These are phyloP conservation scores for Eueides isabella DNA, from an alignment of 1,140 invertebrate genomes.

Conservation along the genomic window DNA sequence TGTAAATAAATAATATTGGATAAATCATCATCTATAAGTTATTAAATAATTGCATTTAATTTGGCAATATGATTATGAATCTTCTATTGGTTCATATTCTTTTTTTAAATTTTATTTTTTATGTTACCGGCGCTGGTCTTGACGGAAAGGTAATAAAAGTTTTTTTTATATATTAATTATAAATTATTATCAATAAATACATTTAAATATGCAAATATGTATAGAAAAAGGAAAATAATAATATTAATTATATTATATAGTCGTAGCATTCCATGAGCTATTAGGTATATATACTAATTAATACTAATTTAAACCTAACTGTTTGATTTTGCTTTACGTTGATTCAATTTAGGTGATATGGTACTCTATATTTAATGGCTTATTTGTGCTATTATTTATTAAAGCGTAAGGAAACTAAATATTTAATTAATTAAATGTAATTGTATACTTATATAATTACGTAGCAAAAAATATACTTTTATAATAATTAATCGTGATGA, in stretches of 20 bases:
- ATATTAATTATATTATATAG: slow-evolving; percentile 14
- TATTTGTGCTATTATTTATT: background rate
- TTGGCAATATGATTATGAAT: slow-evolving; percentile 70
- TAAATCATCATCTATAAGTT: slow-evolving; percentile 22
- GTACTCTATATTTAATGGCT: slow-evolving; percentile 21
- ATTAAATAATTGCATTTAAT: slow-evolving; percentile 46
- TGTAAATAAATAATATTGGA: slow-evolving; percentile 50
- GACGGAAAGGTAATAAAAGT: slow-evolving; percentile 62
- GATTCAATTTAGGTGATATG: slow-evolving; percentile 36
- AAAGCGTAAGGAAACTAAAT: background rate
- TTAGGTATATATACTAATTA: slow-evolving; percentile 25
- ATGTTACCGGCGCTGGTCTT: slow-evolving; percentile 54
- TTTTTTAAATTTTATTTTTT: slow-evolving; percentile 63
- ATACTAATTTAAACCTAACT: slow-evolving; percentile 32
- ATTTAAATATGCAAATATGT: background rate
- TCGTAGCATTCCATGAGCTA: background rate
- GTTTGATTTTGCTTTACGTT: slow-evolving; percentile 29
- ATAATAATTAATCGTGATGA: no score
- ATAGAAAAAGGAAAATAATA: background rate
- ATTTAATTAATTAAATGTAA: background rate
- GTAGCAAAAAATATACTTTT: background rate
- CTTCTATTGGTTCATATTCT: slow-evolving; percentile 65
- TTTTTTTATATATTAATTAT: slow-evolving; percentile 22
- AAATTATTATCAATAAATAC: background rate
- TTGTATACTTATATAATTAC: background rate